Conservation (phyloP, 2,888 invertebrate species). For the Cerceris ruficornis region DNA sequence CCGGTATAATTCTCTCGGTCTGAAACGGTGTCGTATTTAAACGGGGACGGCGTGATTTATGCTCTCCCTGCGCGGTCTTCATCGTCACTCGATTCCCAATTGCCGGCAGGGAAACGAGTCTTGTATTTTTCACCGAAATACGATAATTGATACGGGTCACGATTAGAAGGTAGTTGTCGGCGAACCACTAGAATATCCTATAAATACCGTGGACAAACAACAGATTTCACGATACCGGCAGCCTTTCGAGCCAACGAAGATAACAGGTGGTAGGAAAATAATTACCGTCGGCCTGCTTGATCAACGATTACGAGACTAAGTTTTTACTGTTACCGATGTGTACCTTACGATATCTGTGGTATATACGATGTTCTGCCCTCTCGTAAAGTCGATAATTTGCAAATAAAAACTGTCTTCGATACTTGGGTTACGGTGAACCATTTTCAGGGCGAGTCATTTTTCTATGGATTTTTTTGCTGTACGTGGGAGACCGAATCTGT, state of each 20-base stretch:
- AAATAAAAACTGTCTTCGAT: too few relatives aligned
- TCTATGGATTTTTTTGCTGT: too few relatives aligned
- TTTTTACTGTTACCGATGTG: constrained; percentile 26
- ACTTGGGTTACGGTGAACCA: too few relatives aligned
- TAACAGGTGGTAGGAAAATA: constrained; percentile 35
- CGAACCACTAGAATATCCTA: constrained; percentile 10
- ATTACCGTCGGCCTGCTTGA: constrained; percentile 9
- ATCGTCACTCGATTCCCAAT: constrained; percentile 17
- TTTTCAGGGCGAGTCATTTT: too few relatives aligned
- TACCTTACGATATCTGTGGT: constrained; percentile 3
- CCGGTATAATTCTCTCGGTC: constrained; percentile 43
- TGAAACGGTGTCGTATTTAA: constrained; percentile 36
- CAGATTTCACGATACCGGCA: constrained; percentile 26
- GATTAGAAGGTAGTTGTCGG: constrained; percentile 16
- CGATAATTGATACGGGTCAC: constrained; percentile 29
- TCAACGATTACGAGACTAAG: constrained; percentile 20
- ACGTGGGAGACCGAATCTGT: too few relatives aligned
- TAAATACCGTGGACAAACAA: constrained; percentile 28
- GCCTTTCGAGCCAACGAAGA: constrained; percentile 13
- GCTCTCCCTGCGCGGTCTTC: constrained; percentile 29
- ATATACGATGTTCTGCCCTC: constrained; percentile 24
- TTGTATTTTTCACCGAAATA: constrained; percentile 23
- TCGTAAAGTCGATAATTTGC: not conserved
- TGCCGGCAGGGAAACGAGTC: constrained; percentile 18
- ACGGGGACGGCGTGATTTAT: constrained; percentile 45